These are phyloP conservation scores for Nemotelus nigrinus DNA, from an alignment of 2,888 invertebrate genomes.

Conservation along the genomic window DNA sequence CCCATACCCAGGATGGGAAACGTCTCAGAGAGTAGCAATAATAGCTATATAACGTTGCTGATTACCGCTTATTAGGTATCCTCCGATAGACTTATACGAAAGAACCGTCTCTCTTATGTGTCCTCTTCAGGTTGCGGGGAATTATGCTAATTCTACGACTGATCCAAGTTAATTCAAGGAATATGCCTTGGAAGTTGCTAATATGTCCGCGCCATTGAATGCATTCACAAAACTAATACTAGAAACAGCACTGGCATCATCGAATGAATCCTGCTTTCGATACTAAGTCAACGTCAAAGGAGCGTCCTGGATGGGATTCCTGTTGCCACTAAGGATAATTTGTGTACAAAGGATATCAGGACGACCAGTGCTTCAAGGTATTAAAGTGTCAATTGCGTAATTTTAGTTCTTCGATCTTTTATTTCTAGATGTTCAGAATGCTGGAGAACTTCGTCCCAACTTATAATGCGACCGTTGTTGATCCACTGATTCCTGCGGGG, in stretches of 20 bases:
- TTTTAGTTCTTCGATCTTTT: too few relatives aligned
- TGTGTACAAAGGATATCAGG: slow-evolving; percentile 79
- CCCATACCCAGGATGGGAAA: too few relatives aligned
- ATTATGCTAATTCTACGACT: slow-evolving; percentile 33
- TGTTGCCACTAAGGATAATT: slow-evolving; percentile 94
- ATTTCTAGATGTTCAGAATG: slow-evolving; percentile 71
- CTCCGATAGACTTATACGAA: too few relatives aligned
- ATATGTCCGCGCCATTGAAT: slow-evolving; percentile 71
- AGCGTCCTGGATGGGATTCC: slow-evolving; percentile 82
- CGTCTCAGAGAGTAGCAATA: too few relatives aligned
- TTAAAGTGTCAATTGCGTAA: not conserved
- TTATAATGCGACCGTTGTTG: slow-evolving; percentile 91
- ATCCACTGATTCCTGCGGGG: slow-evolving; percentile 79
- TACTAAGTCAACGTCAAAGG: slow-evolving; percentile 67
- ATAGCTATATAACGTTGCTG: too few relatives aligned
- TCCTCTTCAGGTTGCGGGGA: too few relatives aligned
- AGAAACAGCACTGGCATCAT: slow-evolving; percentile 71
- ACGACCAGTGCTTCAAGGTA: slow-evolving; percentile 80
- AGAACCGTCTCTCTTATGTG: too few relatives aligned
- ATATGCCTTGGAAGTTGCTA: slow-evolving; percentile 59
- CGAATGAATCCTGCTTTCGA: slow-evolving; percentile 70
- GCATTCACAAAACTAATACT: slow-evolving; percentile 79
- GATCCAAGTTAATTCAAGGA: slow-evolving; percentile 59
- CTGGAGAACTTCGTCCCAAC: slow-evolving; percentile 85
- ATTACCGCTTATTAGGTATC: too few relatives aligned